These are phyloP conservation scores for Hymenochirus boettgeri DNA, from an alignment of 2,113 vertebrate species.

Conservation along the genomic window DNA sequence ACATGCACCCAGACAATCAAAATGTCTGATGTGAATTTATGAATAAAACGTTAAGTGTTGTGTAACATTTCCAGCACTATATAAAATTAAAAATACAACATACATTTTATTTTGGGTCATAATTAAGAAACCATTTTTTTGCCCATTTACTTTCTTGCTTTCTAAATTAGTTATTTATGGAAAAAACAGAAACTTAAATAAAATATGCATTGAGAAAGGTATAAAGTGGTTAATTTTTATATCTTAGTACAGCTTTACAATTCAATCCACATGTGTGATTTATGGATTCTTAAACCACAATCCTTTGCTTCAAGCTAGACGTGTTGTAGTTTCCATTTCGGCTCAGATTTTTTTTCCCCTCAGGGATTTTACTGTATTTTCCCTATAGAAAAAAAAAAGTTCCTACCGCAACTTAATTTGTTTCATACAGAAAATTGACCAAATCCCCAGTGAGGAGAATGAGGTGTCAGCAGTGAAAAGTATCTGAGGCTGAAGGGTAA, in stretches of 20 bases:
- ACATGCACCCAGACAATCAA: no score
- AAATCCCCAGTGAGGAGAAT: neutral
- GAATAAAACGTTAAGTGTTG: no score
- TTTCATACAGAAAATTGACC: neutral
- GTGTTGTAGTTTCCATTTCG: neutral
- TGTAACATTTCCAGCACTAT: no score
- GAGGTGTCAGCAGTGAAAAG: neutral
- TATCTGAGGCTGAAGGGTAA: neutral
- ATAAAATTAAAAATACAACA: no score
- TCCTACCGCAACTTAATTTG: neutral
- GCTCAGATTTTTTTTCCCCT: neutral
- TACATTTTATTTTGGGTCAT: no score
- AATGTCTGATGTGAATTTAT: no score
- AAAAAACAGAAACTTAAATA: neutral
- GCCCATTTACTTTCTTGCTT: no score
- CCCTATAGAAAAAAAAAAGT: neutral
- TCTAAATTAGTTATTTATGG: neutral
- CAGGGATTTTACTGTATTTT: conserved; percentile 1
- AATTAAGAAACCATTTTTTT: no score
- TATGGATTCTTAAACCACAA: neutral
- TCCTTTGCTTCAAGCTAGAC: neutral
- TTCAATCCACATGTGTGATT: neutral
- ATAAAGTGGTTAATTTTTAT: neutral
- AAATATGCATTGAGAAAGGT: neutral
- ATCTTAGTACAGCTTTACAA: neutral